Base-by-base conservation (phyloP, 2,797 vertebrate genomes). In the Lutjanus argentimaculatus region DNA sequence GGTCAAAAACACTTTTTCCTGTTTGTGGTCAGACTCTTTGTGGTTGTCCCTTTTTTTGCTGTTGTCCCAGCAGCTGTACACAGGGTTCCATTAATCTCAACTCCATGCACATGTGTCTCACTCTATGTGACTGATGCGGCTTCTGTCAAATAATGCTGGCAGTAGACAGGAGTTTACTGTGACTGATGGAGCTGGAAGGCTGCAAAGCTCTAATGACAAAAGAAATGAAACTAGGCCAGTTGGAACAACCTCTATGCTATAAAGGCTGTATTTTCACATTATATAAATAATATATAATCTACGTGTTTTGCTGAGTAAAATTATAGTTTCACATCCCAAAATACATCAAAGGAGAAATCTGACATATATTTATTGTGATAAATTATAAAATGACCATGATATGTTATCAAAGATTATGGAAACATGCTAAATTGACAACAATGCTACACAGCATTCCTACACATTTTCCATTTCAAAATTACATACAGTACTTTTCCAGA, bases 41-140 rank as follows among this genome's bases (percentile, higher is more conserved):
- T 14, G 7, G 51, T 46, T 53, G 30, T 52, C 46, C 57, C 5
- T 21, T 58, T 21, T 58, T 72, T 59, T 49, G 25, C 66, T 70
- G 14, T 12, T 67, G 42, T 75, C 62, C 45, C 57, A 66, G 64
- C 58, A 79, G 68, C 67, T 72, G 65, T 30, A 56, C 40, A 42
- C 22, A 0, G 15, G 2, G 43, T 73, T 25, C 30, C 64, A 86
- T 85, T 82, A 67, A 85, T 91, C 79, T 83, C 22, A 57, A 72
- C 76, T 76, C 70, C 43, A 11, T 58, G 66, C 77, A n/a, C 67
- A 77, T 51, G 75, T 61, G 67, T 85, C 55, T 80, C 53, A 51
- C 78, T 80, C 45, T 72, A 57, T 64, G 71, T 85, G 85, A 91
- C 53, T 79, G 85, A 90, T 91, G 80, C 52, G 0, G 72, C 79